Percentiles rank a stretch among this genome's conserved stretches.
Evolutionary conservation across 2,888 invertebrate genomes (phyloP).

Genomic region (Sesia bembeciformis): DNA sequence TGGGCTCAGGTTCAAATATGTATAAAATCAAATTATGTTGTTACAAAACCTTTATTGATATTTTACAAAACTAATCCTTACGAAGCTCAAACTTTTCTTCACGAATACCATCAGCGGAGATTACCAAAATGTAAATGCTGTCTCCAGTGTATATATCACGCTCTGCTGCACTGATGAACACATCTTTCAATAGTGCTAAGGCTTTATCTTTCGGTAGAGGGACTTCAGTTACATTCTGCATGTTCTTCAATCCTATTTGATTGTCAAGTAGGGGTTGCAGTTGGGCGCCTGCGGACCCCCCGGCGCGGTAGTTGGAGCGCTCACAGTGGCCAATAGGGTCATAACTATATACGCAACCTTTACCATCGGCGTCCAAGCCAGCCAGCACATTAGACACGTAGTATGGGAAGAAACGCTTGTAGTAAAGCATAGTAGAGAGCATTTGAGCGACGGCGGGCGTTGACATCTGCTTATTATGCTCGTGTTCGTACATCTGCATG

Average conservation of each 20-base stretch:
- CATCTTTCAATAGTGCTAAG: constrained; percentile 90
- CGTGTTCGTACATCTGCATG: constrained; percentile 96
- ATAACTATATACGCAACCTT: constrained; percentile 96
- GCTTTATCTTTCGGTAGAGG: constrained; percentile 87
- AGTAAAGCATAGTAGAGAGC: constrained; percentile 95
- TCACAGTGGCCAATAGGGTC: constrained; percentile 98
- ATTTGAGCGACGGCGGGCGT: constrained; percentile 96
- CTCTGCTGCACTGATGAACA: constrained; percentile 98
- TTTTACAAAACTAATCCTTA: constrained; percentile 81
- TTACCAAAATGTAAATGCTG: constrained; percentile 87
- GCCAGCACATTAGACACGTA: constrained; percentile 96
- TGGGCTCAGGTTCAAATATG: no score
- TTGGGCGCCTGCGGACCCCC: constrained; percentile 92
- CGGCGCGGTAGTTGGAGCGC: constrained; percentile 86
- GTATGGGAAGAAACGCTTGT: constrained; percentile 98
- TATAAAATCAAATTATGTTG: background rate
- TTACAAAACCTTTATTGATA: background rate
- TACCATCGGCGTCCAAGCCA: constrained; percentile 93
- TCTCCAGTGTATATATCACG: constrained; percentile 99
- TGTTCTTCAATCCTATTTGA: constrained; percentile 93
- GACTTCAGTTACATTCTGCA: constrained; percentile 78
- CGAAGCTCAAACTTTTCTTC: constrained; percentile 86
- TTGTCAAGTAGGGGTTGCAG: constrained; percentile 97
- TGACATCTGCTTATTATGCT: constrained; percentile 93
- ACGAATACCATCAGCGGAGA: constrained; percentile 89